Evolutionary conservation across 2,797 vertebrate genomes (phyloP).

Genomic region (Schizothorax lantsangensis): DNA sequence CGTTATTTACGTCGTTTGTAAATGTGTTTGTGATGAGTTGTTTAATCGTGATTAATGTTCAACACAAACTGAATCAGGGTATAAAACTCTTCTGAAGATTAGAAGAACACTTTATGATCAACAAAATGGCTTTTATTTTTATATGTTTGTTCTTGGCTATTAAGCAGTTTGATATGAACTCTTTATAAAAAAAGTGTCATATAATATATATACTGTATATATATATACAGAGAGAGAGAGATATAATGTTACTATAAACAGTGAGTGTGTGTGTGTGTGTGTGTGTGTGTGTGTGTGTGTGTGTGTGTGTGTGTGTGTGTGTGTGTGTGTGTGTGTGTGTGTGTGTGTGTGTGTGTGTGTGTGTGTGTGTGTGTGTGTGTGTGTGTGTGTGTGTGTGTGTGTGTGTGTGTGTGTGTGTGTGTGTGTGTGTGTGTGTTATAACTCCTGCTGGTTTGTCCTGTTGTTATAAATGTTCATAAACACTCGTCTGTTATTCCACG

Average conservation of each 20-base stretch:
- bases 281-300: not conserved
- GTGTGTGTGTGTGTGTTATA: not conserved
- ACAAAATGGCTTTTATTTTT: not conserved
- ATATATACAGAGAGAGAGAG: not conserved
- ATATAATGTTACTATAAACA: not conserved
- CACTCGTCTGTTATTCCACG: not conserved
- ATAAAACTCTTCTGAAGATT: not conserved
- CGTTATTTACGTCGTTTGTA: not conserved
- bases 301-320: not conserved
- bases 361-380: not conserved
- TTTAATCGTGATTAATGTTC: not conserved
- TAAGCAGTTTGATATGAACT: not conserved
- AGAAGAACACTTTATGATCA: not conserved
- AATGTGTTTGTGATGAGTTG: not conserved
- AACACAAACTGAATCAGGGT: not conserved
- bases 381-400: too few relatives aligned
- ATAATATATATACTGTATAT: not conserved
- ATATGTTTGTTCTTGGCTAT: not conserved
- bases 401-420: too few relatives aligned
- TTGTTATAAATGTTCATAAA: not conserved
- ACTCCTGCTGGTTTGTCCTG: not conserved
- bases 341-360: not conserved
- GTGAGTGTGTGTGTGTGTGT: not conserved
- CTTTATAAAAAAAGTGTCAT: constrained; percentile 6
- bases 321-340: too few relatives aligned